A percentile compares a stretch with the other conserved stretches of the same genome.
Conservation (phyloP, 1,140 invertebrate genomes). For the Euborellia annulipes region DNA sequence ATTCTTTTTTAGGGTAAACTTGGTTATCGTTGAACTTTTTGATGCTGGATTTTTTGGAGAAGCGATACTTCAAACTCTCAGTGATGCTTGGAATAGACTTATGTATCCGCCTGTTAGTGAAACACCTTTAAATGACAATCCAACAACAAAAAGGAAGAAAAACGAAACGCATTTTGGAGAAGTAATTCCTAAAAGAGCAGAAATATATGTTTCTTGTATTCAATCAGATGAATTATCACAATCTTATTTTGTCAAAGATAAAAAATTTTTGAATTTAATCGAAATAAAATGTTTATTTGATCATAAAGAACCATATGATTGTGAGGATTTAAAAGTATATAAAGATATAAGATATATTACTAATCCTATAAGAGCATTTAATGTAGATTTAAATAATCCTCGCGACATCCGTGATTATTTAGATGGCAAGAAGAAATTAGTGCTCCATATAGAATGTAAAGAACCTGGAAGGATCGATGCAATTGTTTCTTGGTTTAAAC, state of each 20-base stretch:
- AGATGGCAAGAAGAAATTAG: slow-evolving; percentile 9
- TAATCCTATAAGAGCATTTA: slow-evolving; percentile 16
- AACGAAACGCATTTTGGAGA: no score
- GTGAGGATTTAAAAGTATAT: slow-evolving; percentile 25
- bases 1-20: slow-evolving; percentile 34
- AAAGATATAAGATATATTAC: slow-evolving; percentile 22
- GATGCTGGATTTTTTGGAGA: slow-evolving; percentile 66
- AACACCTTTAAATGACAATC: slow-evolving; percentile 7
- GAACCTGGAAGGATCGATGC: slow-evolving; percentile 40
- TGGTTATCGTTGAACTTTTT: slow-evolving; percentile 61
- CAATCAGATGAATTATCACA: slow-evolving; percentile 25
- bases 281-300: slow-evolving; percentile 13
- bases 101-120: slow-evolving; percentile 20
- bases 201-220: slow-evolving; percentile 25
- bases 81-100: slow-evolving; percentile 47
- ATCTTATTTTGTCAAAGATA: slow-evolving; percentile 22
- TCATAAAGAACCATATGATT: slow-evolving; percentile 28
- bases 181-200: slow-evolving; percentile 27
- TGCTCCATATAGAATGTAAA: slow-evolving; percentile 18
- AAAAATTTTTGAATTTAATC: slow-evolving; percentile 4
- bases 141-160: not conserved
- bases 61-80: slow-evolving; percentile 43
- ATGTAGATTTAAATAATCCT: slow-evolving; percentile 26
- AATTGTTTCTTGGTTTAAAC: slow-evolving; percentile 53
- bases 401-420: slow-evolving; percentile 13